Evolutionary conservation across 2,888 invertebrate genomes (phyloP), one percentile per base, ranked within the genome.

Genomic region (Panzeria rudis): DNA sequence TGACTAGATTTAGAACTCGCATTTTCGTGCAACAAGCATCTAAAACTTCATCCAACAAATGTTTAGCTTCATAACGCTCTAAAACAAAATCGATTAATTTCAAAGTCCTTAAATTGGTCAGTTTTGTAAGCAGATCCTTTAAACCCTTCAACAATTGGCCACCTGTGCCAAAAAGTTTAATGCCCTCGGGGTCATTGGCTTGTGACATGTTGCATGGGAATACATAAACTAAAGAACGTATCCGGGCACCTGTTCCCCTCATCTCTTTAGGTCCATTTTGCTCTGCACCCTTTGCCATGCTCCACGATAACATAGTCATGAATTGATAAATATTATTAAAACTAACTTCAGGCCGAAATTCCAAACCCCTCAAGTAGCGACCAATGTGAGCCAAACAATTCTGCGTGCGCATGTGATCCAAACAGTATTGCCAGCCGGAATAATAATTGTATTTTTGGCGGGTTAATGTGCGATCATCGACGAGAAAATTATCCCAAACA

Each of bases 301-400:
- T 96, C 94, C 95, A 95, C 0, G 95, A 94, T n/a, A 97, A 91
- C 93, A 97, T 95, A 79, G 96, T 95, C 94, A 97, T 96, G 89
- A 97, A 97, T 90, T 97, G 97, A 90, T 95, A 97, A 54, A 97
- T 93, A 91, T 97, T 97, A 91, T 96, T 95, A 88, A 97, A 96
- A 90, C 97, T 96, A 81, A 94, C 93, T 93, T 95, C 95, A 0
- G 97, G 97, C 41, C 95, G 94, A 87, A 97, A 95, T 17, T 95
- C 94, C 38, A 97, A 92, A 11, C 94, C 94, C 80, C 95, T 94
- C 88, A 97, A 94, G 88, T 95, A 93, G 66, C 92, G 93, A 0
- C 97, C 97, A 29, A 97, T 94, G 86, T 94, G 94, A 56, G 94
- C 94, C 50, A 97, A 92, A 87, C 96, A 97, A 84, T 94, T 93